Evolutionary conservation across 2,797 vertebrate species (phyloP).

Genomic region (Hafferia zeledoni): DNA sequence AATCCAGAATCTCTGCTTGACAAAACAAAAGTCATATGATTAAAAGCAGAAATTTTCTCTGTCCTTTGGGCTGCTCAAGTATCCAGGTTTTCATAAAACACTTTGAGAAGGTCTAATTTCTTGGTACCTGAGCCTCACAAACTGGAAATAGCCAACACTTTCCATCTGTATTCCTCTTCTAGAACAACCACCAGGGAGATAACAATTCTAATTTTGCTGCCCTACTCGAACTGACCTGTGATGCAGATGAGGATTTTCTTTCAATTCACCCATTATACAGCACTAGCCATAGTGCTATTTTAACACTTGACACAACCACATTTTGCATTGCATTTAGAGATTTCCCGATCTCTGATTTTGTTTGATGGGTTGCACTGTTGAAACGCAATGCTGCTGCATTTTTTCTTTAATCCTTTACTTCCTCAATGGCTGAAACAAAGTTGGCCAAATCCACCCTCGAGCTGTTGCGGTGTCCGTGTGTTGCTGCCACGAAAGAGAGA

Average conservation of each 20-base stretch:
- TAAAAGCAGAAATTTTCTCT: neutral
- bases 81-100: neutral
- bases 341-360: neutral
- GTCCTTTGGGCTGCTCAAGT: neutral
- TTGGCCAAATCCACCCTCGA: neutral
- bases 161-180: neutral
- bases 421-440: neutral
- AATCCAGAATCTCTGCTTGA: neutral
- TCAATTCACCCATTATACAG: neutral
- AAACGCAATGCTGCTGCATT: neutral
- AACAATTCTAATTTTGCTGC: neutral
- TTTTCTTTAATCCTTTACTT: neutral
- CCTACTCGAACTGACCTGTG: neutral
- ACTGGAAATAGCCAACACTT: neutral
- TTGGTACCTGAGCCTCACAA: neutral
- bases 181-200: neutral
- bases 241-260: neutral
- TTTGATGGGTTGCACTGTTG: neutral
- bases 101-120: neutral
- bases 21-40: neutral
- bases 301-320: neutral
- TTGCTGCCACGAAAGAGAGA: neutral
- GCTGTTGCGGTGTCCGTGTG: rapidly evolving
- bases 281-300: neutral
- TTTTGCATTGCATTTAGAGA: neutral